Evolutionary conservation across 1,140 invertebrate genomes (phyloP), one percentile per base, ranked within the genome.

Genomic region (Cherax destructor): DNA sequence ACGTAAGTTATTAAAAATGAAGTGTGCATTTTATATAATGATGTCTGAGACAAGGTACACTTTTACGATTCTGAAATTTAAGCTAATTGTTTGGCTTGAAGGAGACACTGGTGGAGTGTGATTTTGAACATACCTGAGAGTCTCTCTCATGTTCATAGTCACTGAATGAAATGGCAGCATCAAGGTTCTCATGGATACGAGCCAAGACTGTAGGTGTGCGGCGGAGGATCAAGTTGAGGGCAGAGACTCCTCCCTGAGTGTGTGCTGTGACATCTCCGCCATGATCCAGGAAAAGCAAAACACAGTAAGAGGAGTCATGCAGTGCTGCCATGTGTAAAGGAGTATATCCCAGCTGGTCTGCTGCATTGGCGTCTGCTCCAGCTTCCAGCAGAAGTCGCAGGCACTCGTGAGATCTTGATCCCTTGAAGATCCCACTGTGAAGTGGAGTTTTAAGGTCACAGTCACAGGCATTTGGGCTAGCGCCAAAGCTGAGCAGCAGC

Each of bases 271-370:
- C 96, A 95, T 98, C 97, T 78, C 97, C 97, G 4, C 97, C 97
- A 93, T 97, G 96, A 93, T 96, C 96, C 41, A 98, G 96, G 50
- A 99, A 94, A 72, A 97, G 95, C 94, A 98, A 96, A 0, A 98
- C 97, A 93, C 97, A 97, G 92, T 97, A 96, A 0, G 97, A 97
- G n/a, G 97, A 94, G 56, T 97, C 97, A 94, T 98, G 97, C 0
- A 97, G 94, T 9, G 98, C 97, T 7, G 97, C 97, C 74, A 98
- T 96, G 94, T 98, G 98, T 21, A 99, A 95, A 0, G 98, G 97
- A 0, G 97, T 98, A 94, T 98, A 98, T 0, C 98, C 98, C 93
- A 98, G 98, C 91, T 97, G 97, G 93, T 99, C 98, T 93, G 97
- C 96, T 74, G 96, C 96, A 94, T 98, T 98, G 0, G 98, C 97